Evolutionary conservation across 2,113 vertebrate species (phyloP).

Genomic region (Theristicus caerulescens): DNA sequence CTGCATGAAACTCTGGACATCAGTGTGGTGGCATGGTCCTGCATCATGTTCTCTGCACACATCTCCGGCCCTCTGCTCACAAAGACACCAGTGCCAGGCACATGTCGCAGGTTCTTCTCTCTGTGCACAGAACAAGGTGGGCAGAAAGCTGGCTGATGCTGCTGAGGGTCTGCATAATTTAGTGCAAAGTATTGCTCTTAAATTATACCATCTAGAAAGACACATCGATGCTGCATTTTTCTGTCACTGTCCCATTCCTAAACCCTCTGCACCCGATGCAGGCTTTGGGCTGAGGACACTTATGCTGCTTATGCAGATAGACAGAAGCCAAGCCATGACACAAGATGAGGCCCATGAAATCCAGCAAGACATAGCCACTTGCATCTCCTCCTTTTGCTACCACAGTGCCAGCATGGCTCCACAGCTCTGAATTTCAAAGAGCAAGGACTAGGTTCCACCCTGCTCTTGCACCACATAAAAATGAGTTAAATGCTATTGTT

Average conservation of each 20-base stretch:
- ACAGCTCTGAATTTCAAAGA: background rate
- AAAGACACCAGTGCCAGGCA: background rate
- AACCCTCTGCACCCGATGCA: background rate
- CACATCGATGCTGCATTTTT: background rate
- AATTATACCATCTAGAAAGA: background rate
- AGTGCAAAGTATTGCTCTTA: background rate
- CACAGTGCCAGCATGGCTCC: background rate
- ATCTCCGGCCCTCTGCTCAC: background rate
- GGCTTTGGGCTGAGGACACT: background rate
- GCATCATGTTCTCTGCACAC: background rate
- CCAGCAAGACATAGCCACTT: background rate
- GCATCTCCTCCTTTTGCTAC: background rate
- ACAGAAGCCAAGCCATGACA: background rate
- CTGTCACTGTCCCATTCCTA: background rate
- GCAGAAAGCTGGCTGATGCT: background rate
- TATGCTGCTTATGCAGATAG: background rate
- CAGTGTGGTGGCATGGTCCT: background rate
- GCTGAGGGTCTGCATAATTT: background rate
- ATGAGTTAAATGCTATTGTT: background rate
- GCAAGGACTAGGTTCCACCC: background rate
- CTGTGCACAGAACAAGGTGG: background rate
- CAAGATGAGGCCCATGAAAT: background rate
- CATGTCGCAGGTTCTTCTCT: fast-evolving
- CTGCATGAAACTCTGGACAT: background rate
- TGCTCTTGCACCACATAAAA: background rate